phyloP scores from a whole-genome alignment of 1,140 invertebrate species.

The Leguminivora glycinivorella region DNA sequence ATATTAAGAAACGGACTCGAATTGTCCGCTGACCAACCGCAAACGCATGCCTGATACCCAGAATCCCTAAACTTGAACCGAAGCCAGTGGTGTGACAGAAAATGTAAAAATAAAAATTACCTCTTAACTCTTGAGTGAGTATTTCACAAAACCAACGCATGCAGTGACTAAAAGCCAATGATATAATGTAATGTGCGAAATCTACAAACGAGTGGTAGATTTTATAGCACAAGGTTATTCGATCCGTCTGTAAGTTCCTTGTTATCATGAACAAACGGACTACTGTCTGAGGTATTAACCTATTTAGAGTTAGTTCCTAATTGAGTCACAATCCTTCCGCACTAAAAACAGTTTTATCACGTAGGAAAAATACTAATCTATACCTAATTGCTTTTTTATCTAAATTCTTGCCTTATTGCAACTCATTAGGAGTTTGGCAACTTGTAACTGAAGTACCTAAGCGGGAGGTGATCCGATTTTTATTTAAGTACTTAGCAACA shows the following conservation, averaged over 20 bases:
- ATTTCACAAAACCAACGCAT: constrained; percentile 9
- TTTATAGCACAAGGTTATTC: constrained; percentile 18
- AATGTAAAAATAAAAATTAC: constrained; percentile 19
- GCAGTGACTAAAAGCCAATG: constrained; percentile 21
- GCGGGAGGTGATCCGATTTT: constrained; percentile 14
- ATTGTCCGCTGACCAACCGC: not conserved
- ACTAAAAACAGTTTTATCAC: too few species aligned
- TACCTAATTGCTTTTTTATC: too few species aligned
- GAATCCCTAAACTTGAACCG: not conserved
- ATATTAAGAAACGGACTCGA: not conserved
- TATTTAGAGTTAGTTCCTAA: not conserved
- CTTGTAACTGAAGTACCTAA: not conserved
- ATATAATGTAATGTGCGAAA: constrained; percentile 13
- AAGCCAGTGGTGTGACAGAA: constrained; percentile 17
- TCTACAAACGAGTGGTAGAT: not conserved
- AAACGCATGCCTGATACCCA: constrained; percentile 29
- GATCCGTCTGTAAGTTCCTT: not conserved
- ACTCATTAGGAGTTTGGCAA: constrained; percentile 6
- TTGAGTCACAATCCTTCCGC: constrained; percentile 2
- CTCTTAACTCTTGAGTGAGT: constrained; percentile 15
- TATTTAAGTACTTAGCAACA: constrained; percentile 17
- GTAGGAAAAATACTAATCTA: too few species aligned
- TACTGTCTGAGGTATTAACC: constrained; percentile 3
- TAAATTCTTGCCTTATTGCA: not conserved
- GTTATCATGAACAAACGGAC: not conserved